These are phyloP conservation scores for Fistularia commersonii DNA, from an alignment of 2,797 vertebrate genomes.

Conservation along the genomic window DNA sequence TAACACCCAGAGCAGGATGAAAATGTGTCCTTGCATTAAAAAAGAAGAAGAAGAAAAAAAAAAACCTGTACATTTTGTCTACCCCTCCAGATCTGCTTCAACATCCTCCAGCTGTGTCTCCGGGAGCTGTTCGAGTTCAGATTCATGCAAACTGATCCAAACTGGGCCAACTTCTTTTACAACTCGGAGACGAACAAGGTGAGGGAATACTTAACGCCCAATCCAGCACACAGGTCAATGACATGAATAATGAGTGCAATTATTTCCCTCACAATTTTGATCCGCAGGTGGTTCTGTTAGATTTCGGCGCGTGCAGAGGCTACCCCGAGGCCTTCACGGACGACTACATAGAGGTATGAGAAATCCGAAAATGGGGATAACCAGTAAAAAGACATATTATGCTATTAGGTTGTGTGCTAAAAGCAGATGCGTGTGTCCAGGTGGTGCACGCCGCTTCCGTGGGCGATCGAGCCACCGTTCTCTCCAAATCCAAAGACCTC, in stretches of 20 bases:
- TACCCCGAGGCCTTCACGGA: slow-evolving; percentile 84
- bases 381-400: not conserved
- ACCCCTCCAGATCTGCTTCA: slow-evolving; percentile 77
- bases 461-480: slow-evolving; percentile 79
- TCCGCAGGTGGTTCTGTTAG: slow-evolving; percentile 80
- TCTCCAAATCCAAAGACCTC: slow-evolving; percentile 85
- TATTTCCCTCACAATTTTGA: not conserved
- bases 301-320: slow-evolving; percentile 85
- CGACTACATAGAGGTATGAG: slow-evolving; percentile 83
- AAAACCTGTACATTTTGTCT: not conserved
- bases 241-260: not conserved
- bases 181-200: slow-evolving; percentile 81
- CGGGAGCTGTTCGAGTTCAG: slow-evolving; percentile 88
- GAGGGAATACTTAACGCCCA: slow-evolving; percentile 12
- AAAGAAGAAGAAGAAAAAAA: not conserved
- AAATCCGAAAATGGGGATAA: slow-evolving; percentile 7
- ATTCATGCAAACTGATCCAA: slow-evolving; percentile 94
- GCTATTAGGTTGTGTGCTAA: not conserved
- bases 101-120: slow-evolving; percentile 84
- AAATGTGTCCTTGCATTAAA: not conserved
- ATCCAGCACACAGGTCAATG: too few relatives aligned
- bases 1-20: too few relatives aligned
- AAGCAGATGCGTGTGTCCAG: slow-evolving; percentile 59
- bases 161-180: slow-evolving; percentile 94
- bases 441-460: slow-evolving; percentile 85